Evolutionary conservation across 1,140 invertebrate species (phyloP).

Genomic region (Probaryconus sp.): DNA sequence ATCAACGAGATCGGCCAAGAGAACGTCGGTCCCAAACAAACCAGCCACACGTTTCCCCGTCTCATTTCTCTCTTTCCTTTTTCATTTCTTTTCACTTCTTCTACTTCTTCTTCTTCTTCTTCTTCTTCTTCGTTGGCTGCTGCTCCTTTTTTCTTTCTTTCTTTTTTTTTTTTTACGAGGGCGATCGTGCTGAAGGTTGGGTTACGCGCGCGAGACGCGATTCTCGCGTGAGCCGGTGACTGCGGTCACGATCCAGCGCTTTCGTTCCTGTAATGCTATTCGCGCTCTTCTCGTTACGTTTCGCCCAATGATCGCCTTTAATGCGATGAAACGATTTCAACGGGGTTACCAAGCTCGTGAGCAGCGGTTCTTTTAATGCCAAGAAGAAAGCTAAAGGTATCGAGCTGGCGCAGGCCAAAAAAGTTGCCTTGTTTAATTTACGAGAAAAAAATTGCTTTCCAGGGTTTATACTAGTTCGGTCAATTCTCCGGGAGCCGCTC

Average conservation of each 20-base stretch:
- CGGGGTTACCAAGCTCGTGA: slow-evolving; percentile 39
- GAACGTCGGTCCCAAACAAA: slow-evolving; percentile 35
- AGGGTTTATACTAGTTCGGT: no score
- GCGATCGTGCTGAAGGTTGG: slow-evolving; percentile 28
- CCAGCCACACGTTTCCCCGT: slow-evolving; percentile 36
- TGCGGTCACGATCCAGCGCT: slow-evolving; percentile 54
- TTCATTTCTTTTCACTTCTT: slow-evolving; percentile 6
- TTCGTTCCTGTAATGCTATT: slow-evolving; percentile 59
- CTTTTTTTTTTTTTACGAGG: slow-evolving; percentile 2
- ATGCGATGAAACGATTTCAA: slow-evolving; percentile 54
- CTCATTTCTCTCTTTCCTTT: slow-evolving; percentile 27
- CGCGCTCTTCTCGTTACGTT: slow-evolving; percentile 57
- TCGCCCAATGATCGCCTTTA: slow-evolving; percentile 53
- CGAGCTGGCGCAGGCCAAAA: slow-evolving; percentile 20
- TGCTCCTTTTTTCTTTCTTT: slow-evolving; percentile 23
- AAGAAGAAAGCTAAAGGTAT: slow-evolving; percentile 32
- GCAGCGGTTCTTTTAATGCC: slow-evolving; percentile 52
- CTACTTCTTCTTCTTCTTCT: background rate
- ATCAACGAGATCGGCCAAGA: slow-evolving; percentile 38
- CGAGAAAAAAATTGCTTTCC: no score
- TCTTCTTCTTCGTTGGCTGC: slow-evolving; percentile 8
- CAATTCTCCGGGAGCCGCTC: no score
- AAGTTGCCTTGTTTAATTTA: slow-evolving; percentile 5
- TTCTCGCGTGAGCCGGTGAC: slow-evolving; percentile 54
- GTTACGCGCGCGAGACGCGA: slow-evolving; percentile 50